Percentiles rank a stretch among this genome's conserved stretches.
Conservation (phyloP, 2,113 vertebrate genomes). For the Podilymbus podiceps region DNA sequence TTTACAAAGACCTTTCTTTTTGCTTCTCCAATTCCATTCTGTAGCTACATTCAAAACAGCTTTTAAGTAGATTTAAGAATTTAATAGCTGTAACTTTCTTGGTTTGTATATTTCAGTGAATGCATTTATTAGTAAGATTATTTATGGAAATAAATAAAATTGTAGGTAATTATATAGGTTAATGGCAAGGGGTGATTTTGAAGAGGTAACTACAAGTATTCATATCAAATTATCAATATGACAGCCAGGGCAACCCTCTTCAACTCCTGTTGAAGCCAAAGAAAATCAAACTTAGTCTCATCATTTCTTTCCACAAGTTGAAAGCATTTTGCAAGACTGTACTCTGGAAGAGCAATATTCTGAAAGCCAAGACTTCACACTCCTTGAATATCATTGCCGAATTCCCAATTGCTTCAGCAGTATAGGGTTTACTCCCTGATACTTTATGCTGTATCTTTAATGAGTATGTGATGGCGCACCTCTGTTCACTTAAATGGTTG, state of each 20-base stretch:
- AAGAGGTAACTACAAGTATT: neutral
- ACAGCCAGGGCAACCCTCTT: neutral
- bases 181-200: neutral
- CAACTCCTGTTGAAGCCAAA: neutral
- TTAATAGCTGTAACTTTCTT: neutral
- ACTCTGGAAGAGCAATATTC: neutral
- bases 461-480: neutral
- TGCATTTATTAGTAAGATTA: neutral
- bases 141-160: neutral
- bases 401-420: neutral
- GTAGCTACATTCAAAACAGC: neutral
- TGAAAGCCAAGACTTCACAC: neutral
- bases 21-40: neutral
- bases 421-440: neutral
- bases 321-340: neutral
- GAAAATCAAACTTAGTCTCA: neutral
- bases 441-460: neutral
- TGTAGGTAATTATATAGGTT: neutral
- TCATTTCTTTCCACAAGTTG: neutral
- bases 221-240: neutral
- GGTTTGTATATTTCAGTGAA: neutral
- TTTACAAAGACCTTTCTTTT: neutral
- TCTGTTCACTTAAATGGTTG: neutral
- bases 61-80: neutral
- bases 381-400: neutral